A percentile compares a stretch with the other conserved stretches of the same genome.
Conservation (phyloP, 2,888 invertebrate genomes). For the Ornithoptera priamus region DNA sequence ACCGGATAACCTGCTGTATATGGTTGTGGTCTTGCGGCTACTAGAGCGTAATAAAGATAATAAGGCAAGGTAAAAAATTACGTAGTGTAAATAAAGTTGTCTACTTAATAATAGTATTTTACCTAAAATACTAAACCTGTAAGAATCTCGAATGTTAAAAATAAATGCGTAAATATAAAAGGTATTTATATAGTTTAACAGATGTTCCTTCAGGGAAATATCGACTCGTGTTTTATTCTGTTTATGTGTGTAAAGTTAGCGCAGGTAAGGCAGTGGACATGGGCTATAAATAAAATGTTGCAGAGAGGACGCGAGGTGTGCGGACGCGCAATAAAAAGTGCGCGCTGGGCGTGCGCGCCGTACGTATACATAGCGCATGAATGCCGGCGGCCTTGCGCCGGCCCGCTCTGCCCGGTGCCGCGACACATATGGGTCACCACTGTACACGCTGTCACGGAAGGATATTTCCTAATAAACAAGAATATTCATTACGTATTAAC, state of each 20-base stretch:
- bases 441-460: constrained; percentile 37
- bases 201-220: constrained; percentile 4
- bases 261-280: constrained; percentile 4
- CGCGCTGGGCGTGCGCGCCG: constrained; percentile 29
- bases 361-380: constrained; percentile 43
- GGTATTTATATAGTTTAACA: not conserved
- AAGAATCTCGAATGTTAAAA: too few relatives aligned
- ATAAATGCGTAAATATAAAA: too few relatives aligned
- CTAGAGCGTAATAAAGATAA: constrained; percentile 19
- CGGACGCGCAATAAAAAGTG: constrained; percentile 21
- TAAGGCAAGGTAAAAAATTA: not conserved
- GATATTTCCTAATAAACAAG: constrained; percentile 31
- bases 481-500: constrained; percentile 28
- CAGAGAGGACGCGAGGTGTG: constrained; percentile 7
- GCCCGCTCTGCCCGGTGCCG: constrained; percentile 46
- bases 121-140: too few relatives aligned
- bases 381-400: constrained; percentile 68
- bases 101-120: too few relatives aligned
- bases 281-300: constrained; percentile 18
- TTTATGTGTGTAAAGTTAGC: constrained; percentile 6
- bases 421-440: constrained; percentile 50
- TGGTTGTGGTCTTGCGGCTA: constrained; percentile 14
- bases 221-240: constrained; percentile 6
- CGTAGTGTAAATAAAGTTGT: too few relatives aligned
- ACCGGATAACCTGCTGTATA: constrained; percentile 15